Percentiles rank a stretch among this genome's conserved stretches.
phyloP scores from a whole-genome alignment of 2,113 vertebrate species.

The Excalfactoria chinensis region DNA sequence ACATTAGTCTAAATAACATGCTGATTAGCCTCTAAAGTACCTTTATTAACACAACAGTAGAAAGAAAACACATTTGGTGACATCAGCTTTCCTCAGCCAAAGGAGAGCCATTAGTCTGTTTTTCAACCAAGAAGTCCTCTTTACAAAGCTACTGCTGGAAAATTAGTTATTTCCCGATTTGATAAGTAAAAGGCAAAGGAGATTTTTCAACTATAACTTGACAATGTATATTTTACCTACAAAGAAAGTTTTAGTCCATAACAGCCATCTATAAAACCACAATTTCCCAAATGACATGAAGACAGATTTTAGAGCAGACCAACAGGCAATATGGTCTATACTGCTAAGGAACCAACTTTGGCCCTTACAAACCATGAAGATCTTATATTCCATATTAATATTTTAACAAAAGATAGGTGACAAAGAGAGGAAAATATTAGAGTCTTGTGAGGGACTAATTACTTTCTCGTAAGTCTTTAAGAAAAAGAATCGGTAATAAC shows the following conservation, averaged over 20 bases:
- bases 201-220: not conserved
- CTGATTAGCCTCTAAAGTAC: not conserved
- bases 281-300: not conserved
- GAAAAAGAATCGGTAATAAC: not conserved
- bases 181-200: not conserved
- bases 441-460: not conserved
- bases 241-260: not conserved
- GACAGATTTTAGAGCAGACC: not conserved
- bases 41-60: not conserved
- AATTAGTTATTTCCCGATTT: not conserved
- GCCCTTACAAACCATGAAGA: not conserved
- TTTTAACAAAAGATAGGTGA: not conserved
- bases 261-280: not conserved
- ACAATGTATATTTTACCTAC: not conserved
- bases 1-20: not conserved
- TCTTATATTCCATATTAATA: not conserved
- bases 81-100: not conserved
- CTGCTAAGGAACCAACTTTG: not conserved
- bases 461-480: not conserved
- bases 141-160: not conserved
- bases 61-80: not conserved
- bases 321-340: not conserved
- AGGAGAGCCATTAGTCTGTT: not conserved
- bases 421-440: not conserved
- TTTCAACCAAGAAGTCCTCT: not conserved